Percentiles rank a stretch among this genome's conserved stretches.
phyloP scores from a whole-genome alignment of 2,888 invertebrate species.

The Chaetogeoica ovagalla region DNA sequence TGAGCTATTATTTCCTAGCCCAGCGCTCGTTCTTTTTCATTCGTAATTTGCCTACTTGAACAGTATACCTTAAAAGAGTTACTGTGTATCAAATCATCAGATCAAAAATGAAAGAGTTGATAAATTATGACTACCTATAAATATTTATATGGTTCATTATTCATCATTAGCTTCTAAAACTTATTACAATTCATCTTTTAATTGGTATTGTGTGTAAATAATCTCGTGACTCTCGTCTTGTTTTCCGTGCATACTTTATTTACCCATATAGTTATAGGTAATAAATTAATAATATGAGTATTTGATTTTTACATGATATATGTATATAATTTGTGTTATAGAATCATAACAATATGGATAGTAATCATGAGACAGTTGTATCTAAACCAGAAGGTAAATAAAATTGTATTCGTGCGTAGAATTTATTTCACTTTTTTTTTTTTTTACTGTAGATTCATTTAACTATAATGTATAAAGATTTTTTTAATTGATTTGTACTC shows the following conservation, averaged over 20 bases:
- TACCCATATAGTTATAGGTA: too few species aligned
- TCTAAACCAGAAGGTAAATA: slow-evolving; percentile 43
- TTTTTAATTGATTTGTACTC: not conserved
- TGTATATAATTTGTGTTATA: not conserved
- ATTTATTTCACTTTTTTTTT: not conserved
- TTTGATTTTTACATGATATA: not conserved
- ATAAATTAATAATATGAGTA: not conserved
- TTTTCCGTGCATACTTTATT: not conserved
- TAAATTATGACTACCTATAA: too few species aligned
- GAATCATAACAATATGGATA: slow-evolving; percentile 31
- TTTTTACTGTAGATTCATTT: not conserved
- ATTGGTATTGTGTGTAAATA: not conserved
- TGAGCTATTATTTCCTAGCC: not conserved
- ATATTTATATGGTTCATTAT: too few species aligned
- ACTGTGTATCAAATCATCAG: too few species aligned
- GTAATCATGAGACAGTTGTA: slow-evolving; percentile 6
- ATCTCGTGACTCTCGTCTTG: not conserved
- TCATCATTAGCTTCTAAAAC: not conserved
- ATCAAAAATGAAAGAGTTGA: too few species aligned
- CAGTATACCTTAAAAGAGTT: too few species aligned
- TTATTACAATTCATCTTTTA: too few species aligned
- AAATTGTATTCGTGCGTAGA: not conserved
- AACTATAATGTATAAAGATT: not conserved
- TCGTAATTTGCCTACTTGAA: not conserved
- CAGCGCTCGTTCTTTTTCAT: not conserved